Evolutionary conservation across 2,113 vertebrate genomes (phyloP).

Genomic region (Dipodomys spectabilis): DNA sequence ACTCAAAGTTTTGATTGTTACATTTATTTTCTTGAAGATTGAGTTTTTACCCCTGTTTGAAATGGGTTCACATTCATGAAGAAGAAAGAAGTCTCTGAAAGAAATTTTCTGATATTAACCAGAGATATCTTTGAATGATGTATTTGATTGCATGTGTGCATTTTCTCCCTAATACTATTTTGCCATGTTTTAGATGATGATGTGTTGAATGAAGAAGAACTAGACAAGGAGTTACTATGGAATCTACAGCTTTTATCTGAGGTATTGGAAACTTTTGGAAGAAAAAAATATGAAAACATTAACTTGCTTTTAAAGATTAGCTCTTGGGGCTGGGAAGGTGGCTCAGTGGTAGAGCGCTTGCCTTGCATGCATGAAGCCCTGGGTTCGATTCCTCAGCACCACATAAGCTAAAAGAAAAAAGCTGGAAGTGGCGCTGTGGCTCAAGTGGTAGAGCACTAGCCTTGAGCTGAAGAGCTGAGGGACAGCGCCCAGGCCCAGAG

Average conservation of each 20-base stretch:
- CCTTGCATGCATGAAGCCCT: too few relatives aligned
- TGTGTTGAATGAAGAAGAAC: slow-evolving; percentile 95
- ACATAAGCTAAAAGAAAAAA: too few relatives aligned
- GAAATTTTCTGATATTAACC: slow-evolving; percentile 14
- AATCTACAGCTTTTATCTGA: slow-evolving; percentile 98
- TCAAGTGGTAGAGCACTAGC: too few relatives aligned
- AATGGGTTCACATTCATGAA: neutral
- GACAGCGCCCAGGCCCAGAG: too few relatives aligned
- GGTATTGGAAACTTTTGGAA: slow-evolving; percentile 86
- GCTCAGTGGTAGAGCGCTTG: too few relatives aligned
- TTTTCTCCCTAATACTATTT: slow-evolving; percentile 35
- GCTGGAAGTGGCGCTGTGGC: too few relatives aligned
- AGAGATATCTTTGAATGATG: slow-evolving; percentile 14
- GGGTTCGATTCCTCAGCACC: too few relatives aligned
- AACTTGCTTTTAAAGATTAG: slow-evolving; percentile 3
- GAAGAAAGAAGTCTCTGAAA: slow-evolving; percentile 25
- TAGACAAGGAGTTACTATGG: slow-evolving; percentile 98
- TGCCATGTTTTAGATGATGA: slow-evolving; percentile 93
- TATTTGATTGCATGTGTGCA: neutral
- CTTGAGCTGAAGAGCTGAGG: too few relatives aligned
- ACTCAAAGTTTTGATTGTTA: neutral
- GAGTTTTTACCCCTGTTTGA: neutral
- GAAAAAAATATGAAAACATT: slow-evolving; percentile 43
- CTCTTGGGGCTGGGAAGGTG: too few relatives aligned
- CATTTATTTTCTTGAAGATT: slow-evolving; percentile 46